Conservation (phyloP, 1,140 invertebrate genomes). For the Planococcus citri region DNA sequence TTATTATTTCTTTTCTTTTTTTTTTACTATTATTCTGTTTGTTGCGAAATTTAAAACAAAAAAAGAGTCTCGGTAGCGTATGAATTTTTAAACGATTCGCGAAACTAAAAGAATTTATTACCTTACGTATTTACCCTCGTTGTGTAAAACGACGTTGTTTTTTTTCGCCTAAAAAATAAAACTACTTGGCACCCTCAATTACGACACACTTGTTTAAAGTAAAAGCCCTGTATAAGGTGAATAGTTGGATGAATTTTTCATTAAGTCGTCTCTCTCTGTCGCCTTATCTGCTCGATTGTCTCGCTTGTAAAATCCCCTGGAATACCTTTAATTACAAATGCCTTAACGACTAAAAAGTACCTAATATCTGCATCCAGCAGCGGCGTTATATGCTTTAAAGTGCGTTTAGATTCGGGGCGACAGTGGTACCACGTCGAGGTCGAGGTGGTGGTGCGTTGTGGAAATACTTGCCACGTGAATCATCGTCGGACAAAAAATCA, state of each 20-base stretch:
- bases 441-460: too few species aligned
- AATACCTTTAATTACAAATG: too few species aligned
- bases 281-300: too few species aligned
- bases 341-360: too few species aligned
- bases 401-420: too few species aligned
- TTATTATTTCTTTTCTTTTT: constrained; percentile 1
- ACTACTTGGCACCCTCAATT: neutral
- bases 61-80: neutral
- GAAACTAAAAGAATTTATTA: neutral
- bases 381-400: too few species aligned
- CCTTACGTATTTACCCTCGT: neutral
- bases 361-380: too few species aligned
- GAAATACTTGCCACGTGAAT: neutral
- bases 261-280: too few species aligned
- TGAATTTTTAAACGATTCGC: constrained; percentile 2
- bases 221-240: too few species aligned
- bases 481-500: neutral
- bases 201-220: too few species aligned
- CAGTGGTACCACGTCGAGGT: too few species aligned
- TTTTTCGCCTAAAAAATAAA: neutral
- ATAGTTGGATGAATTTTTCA: neutral
- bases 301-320: too few species aligned
- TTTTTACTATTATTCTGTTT: neutral
- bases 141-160: neutral
- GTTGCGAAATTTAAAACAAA: constrained; percentile 1